Evolutionary conservation across 1,140 invertebrate species (phyloP).

Genomic region (Listronotus oregonensis): DNA sequence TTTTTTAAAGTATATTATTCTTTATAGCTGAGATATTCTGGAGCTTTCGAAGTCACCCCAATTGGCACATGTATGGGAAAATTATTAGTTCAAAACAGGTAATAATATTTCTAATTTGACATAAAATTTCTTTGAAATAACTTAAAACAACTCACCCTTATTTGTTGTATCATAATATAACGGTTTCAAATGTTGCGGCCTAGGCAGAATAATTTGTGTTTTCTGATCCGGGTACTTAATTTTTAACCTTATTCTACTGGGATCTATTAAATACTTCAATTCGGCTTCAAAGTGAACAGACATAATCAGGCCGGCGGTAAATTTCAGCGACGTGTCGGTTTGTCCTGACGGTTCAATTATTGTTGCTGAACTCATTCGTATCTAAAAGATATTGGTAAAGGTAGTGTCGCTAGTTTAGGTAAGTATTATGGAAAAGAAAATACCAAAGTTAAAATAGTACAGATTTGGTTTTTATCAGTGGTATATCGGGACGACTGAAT

Average conservation of each 20-base stretch:
- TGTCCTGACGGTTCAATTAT: constrained; percentile 85
- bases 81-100: no score
- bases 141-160: constrained; percentile 28
- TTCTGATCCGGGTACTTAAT: constrained; percentile 92
- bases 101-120: no score
- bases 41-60: no score
- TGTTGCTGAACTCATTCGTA: constrained; percentile 76
- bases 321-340: constrained; percentile 85
- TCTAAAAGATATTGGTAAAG: constrained; percentile 54
- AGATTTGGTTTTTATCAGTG: no score
- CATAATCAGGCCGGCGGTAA: constrained; percentile 88
- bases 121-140: no score
- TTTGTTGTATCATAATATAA: constrained; percentile 53
- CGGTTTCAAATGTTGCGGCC: constrained; percentile 69
- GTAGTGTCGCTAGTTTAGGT: no score
- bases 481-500: no score
- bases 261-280: constrained; percentile 77
- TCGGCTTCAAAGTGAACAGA: constrained; percentile 86
- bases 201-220: constrained; percentile 79
- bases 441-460: no score
- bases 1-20: no score
- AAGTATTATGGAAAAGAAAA: no score
- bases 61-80: no score
- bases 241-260: constrained; percentile 76
- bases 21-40: no score